Evolutionary conservation across 2,888 invertebrate species (phyloP), one percentile per base, ranked within the genome.

Genomic region (Tachina fera): DNA sequence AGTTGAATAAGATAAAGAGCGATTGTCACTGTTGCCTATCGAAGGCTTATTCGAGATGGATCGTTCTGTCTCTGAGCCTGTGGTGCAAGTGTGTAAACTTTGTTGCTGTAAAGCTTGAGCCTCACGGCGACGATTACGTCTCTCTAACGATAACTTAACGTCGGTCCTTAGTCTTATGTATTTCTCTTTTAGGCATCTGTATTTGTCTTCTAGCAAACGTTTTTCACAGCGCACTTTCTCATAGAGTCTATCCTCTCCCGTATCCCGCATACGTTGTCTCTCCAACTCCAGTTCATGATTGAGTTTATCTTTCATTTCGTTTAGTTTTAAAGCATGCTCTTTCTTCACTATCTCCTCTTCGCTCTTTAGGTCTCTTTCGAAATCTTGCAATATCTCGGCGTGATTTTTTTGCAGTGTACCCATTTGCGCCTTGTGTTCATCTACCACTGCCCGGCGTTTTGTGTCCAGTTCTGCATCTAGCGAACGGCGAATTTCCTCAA

Each of bases 141-240:
- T 95, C 89, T 97, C 97, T 78, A 96, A 94, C 0, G 96, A 96
- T 41, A 96, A 93, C 92, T 96, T 96, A 11, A 97, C 96, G 88
- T 97, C 97, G 31, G 95, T 96, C 91, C 97, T 97, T 78, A 97
- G 93, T 14, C 96, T 93, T 31, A 96, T 94, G 89, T 97, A 97
- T 92, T 97, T 97, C 90, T 96, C 96, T 91, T 97, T 97, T 71
- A 97, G 93, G 77, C 96, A 96, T 67, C 95, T 94, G 91, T 97
- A 97, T 91, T 97, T 97, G 88, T 96, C 96, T 88, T 96, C 95
- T 3, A 97, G 90, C 60, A 96, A 90, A n/a, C 96, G 93, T 88
- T 95, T 95, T 89, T 96, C 96, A 89, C 95, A 95, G 6, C 95
- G 94, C 77, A 96, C 92, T 90, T 95, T 95, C 88, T 96, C 96